Base-by-base conservation (phyloP, 1,140 invertebrate species). In the Polypedilum pembai region DNA sequence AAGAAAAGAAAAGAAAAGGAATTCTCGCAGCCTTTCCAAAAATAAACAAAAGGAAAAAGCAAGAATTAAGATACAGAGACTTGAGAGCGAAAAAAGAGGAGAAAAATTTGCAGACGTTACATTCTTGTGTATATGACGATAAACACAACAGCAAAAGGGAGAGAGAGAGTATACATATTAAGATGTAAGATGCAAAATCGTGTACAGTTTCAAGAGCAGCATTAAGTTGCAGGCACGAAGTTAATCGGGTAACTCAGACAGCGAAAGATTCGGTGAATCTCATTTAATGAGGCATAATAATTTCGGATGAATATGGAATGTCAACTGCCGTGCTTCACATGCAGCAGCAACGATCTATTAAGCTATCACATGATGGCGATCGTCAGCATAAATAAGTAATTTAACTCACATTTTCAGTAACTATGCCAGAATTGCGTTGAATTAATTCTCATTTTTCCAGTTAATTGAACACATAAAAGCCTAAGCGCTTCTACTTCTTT, bases 21-120 rank as follows among this genome's bases (percentile, higher is more conserved):
- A 56, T 33, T 33, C 45, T 56, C 45, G 45, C 45, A 56, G 45
- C 45, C 45, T 56, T 69, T 69, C 65, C 65, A 69, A 69, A 69
- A 69, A 69, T 69, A 69, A 69, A 69, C 65, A 69, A 69, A 69
- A 69, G 17, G 65, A 18, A 18, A 18, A 21, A 69, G n/a, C n/a
- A 56, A 56, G 45, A 69, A 69, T 69, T 69, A 69, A 69, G 65
- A 69, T 69, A 69, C 65, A 69, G 17, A 69, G 17, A 69, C 65
- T 20, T 69, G 20, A 69, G 45, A 17, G 17, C 65, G 8, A 21
- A 69, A 20, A 21, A 69, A 7, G 7, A 66, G 7, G 18, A 17
- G n/a, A 20, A 69, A 69, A 20, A 20, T 69, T 69, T 21, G 65
- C 65, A 69, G 65, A 69, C 65, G 65, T 21, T 69, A 69, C 65